phyloP scores from a whole-genome alignment of 2,113 vertebrate species.

The Leucosticte australis region DNA sequence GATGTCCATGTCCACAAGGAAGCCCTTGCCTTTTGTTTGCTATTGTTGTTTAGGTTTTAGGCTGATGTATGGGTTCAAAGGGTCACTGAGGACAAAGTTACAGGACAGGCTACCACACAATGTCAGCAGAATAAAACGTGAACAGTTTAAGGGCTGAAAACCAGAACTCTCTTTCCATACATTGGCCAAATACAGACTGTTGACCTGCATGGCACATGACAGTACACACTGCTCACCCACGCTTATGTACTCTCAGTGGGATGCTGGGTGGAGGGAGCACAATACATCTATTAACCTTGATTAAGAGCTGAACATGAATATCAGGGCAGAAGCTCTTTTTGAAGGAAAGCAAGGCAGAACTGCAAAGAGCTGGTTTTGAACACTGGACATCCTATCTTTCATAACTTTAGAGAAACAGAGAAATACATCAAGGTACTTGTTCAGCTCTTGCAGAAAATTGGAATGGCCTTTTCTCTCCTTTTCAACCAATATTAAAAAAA shows the following conservation, averaged over 20 bases:
- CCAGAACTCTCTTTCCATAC: not conserved
- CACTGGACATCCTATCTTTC: not conserved
- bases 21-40: not conserved
- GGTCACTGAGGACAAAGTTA: not conserved
- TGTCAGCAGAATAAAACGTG: not conserved
- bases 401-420: not conserved
- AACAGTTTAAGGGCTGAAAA: not conserved
- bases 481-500: not conserved
- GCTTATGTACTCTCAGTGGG: not conserved
- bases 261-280: not conserved
- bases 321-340: not conserved
- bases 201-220: not conserved
- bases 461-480: not conserved
- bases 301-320: not conserved
- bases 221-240: not conserved
- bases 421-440: not conserved
- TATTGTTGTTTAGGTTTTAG: slow-evolving; percentile 29
- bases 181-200: not conserved
- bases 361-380: not conserved
- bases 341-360: not conserved
- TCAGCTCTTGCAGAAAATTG: not conserved
- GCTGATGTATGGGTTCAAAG: not conserved
- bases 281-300: not conserved
- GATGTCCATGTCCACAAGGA: not conserved
- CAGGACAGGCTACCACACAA: not conserved